Base-by-base conservation (phyloP, 1,140 invertebrate genomes). In the Leucophenga varia region DNA sequence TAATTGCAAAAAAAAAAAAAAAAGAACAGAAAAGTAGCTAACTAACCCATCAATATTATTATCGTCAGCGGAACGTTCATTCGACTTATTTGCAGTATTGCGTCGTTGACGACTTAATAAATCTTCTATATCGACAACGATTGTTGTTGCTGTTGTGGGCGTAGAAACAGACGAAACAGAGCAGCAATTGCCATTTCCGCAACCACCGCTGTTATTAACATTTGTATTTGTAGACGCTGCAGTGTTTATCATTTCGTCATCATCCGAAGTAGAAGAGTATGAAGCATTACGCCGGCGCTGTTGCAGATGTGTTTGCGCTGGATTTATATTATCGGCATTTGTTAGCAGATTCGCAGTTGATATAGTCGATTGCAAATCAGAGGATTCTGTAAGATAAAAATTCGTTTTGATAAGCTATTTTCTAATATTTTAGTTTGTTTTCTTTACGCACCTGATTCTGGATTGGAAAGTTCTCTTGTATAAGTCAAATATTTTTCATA, bases 61-160 rank as follows among this genome's bases (percentile, higher is more conserved):
- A 32, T 46, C 3, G 49, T 58, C 35, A 3, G 50, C 54, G 6
- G 25, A 32, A 2, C 20, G 47, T 17, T 43, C 43, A n/a, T n/a
- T n/a, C n/a, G n/a, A n/a, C 37, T 48, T 54, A n/a, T 67, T 53
- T n/a, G 61, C 2, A 35, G 38, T 41, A 35, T 49, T 63, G 6
- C 42, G 60, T 36, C 51, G 47, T 50, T 14, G 52, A 20, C 49
- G 72, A 67, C 74, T 79, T 6, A 79, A 43, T n/a, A 89, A 74
- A 75, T 90, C 87, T 74, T 89, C 87, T 16, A 89, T 88, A 60
- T 89, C 87, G 3, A 82, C 77, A 3, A 84, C 65, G 9, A 75
- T 78, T 48, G 78, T 79, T 31, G 74, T 68, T 19, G 55, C 52
- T 4, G 64, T 76, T 4, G 64, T 59, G 4, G 64, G 59, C 3